Conservation (phyloP, 2,113 vertebrate genomes). For the Brachyhypopomus occidentalis region DNA sequence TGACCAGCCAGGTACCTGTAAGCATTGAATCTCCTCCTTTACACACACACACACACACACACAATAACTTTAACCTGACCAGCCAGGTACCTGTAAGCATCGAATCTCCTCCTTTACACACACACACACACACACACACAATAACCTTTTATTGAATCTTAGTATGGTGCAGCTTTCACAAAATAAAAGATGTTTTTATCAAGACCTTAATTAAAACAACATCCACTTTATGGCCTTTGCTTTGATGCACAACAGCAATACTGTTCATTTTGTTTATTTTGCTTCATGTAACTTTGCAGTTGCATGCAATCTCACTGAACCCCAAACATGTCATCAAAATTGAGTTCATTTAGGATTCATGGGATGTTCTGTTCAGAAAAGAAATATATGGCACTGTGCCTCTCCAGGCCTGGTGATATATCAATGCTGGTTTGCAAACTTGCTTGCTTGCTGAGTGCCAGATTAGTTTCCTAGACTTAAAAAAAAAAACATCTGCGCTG, state of each 20-base stretch:
- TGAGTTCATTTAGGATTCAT: neutral
- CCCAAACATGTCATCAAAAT: too few relatives aligned
- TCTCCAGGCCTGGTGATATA: neutral
- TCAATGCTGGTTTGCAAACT: neutral
- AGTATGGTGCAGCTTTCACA: too few relatives aligned
- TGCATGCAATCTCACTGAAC: neutral
- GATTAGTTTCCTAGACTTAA: neutral
- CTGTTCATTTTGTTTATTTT: neutral
- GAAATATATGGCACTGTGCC: neutral
- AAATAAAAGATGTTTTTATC: too few relatives aligned
- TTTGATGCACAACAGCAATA: neutral
- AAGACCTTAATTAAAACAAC: neutral
- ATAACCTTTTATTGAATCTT: neutral
- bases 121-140: constrained; percentile 7
- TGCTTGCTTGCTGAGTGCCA: neutral
- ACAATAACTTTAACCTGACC: constrained; percentile 91
- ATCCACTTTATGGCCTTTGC: too few relatives aligned
- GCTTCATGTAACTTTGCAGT: neutral
- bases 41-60: constrained; percentile 32
- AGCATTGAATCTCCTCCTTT: constrained; percentile 85
- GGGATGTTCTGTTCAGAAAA: neutral
- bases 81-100: constrained; percentile 99
- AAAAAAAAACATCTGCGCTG: neutral
- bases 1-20: constrained; percentile 99
- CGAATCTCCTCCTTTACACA: constrained; percentile 71